phyloP scores from a whole-genome alignment of 2,113 vertebrate species.

The Pedionomus torquatus region DNA sequence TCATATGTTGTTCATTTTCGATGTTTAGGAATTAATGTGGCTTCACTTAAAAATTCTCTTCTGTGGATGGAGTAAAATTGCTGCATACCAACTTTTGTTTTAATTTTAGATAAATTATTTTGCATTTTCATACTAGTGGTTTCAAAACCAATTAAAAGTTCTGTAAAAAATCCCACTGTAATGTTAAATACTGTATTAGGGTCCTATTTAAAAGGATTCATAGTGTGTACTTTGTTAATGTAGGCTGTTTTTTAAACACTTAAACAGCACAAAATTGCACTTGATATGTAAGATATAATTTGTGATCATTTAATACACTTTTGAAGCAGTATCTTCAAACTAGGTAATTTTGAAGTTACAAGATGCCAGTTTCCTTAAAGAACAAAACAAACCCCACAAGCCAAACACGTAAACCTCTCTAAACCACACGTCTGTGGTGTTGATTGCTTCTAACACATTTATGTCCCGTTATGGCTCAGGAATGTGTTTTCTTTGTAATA shows the following conservation, averaged over 20 bases:
- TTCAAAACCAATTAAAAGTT: background rate
- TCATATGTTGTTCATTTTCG: conserved; percentile 56
- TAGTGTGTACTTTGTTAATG: background rate
- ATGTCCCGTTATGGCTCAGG: background rate
- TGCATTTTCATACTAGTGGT: background rate
- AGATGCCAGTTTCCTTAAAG: background rate
- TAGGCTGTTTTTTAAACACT: background rate
- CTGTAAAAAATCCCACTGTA: background rate
- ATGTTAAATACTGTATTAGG: background rate
- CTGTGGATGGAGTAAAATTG: background rate
- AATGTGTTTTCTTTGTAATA: background rate
- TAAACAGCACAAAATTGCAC: too few species aligned
- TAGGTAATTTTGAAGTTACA: background rate
- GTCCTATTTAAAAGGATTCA: background rate
- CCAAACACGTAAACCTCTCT: too few species aligned
- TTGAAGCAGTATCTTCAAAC: background rate
- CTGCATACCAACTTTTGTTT: background rate
- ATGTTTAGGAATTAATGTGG: conserved; percentile 64
- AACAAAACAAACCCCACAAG: background rate
- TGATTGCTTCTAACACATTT: conserved; percentile 13
- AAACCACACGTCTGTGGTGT: background rate
- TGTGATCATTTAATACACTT: background rate
- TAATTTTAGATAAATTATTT: background rate
- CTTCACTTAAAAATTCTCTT: conserved; percentile 47
- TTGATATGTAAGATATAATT: background rate